Conservation (phyloP, 2,888 invertebrate species). For the Colletes collaris region DNA sequence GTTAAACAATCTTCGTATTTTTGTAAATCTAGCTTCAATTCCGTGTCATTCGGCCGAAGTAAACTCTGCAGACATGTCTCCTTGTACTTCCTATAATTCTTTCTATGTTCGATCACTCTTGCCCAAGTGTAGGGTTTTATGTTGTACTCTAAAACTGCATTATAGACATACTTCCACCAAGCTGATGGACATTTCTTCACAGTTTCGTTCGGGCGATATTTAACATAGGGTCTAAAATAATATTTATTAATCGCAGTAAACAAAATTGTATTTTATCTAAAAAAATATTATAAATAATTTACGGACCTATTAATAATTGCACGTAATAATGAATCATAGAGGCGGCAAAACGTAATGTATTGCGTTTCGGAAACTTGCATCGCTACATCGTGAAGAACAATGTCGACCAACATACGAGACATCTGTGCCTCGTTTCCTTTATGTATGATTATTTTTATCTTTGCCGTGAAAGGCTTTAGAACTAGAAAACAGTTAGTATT, state of each 20-base stretch:
- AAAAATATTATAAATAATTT: background rate
- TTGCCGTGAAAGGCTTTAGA: slow-evolving; percentile 90
- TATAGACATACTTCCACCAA: slow-evolving; percentile 92
- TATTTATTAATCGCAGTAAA: background rate
- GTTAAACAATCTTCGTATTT: slow-evolving; percentile 90
- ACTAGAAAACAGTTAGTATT: slow-evolving; percentile 83
- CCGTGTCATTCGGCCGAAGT: slow-evolving; percentile 89
- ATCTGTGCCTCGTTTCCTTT: slow-evolving; percentile 86
- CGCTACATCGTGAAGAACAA: slow-evolving; percentile 90
- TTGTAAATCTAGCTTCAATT: slow-evolving; percentile 89
- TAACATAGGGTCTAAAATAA: slow-evolving; percentile 81
- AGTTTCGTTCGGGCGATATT: slow-evolving; percentile 86
- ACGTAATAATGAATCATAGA: slow-evolving; percentile 86
- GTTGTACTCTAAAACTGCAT: slow-evolving; percentile 88
- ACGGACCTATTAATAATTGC: slow-evolving; percentile 76
- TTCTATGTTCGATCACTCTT: slow-evolving; percentile 87
- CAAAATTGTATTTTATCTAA: background rate
- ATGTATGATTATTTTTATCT: slow-evolving; percentile 90
- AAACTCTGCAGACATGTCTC: slow-evolving; percentile 89
- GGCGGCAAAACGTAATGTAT: slow-evolving; percentile 86
- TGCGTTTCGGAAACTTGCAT: slow-evolving; percentile 89
- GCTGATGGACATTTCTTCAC: slow-evolving; percentile 85
- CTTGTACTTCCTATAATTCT: slow-evolving; percentile 88
- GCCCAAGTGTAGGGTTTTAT: slow-evolving; percentile 91
- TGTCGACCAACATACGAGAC: slow-evolving; percentile 87